Percentiles rank a stretch among this genome's conserved stretches.
Evolutionary conservation across 2,888 invertebrate genomes (phyloP).

Genomic region (Caenorhabditis sulstoni): DNA sequence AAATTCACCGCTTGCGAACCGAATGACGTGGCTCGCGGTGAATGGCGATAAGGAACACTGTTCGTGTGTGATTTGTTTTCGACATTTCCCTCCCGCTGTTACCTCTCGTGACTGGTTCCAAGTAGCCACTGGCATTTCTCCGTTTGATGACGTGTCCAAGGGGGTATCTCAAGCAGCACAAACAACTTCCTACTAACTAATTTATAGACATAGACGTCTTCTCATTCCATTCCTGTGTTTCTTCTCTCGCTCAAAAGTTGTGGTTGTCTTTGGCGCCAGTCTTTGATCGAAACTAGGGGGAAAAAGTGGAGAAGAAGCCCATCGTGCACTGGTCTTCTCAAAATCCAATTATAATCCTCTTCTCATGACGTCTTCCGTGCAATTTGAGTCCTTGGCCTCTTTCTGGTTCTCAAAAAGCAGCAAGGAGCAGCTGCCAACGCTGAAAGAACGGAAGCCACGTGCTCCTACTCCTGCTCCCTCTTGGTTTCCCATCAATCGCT

Average conservation of each 20-base stretch:
- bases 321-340: too few relatives aligned
- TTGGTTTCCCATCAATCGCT: slow-evolving; percentile 1
- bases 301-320: not conserved
- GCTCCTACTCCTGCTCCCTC: slow-evolving; percentile 1
- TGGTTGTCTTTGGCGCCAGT: too few relatives aligned
- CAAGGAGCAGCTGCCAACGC: too few relatives aligned
- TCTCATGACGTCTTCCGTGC: too few relatives aligned
- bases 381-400: not conserved
- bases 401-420: not conserved
- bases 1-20: too few relatives aligned
- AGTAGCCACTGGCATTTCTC: slow-evolving; percentile 1
- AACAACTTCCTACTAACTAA: slow-evolving; percentile 9
- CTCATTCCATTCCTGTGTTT: not conserved
- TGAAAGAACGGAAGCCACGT: not conserved
- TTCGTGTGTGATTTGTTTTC: too few relatives aligned
- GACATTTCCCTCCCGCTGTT: too few relatives aligned
- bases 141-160: slow-evolving; percentile 1
- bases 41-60: too few relatives aligned
- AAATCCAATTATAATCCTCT: too few relatives aligned
- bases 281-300: too few relatives aligned
- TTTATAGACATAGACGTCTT: slow-evolving; percentile 7
- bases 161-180: not conserved
- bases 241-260: not conserved
- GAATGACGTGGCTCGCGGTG: too few relatives aligned
- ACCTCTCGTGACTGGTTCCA: too few relatives aligned